These are phyloP conservation scores for Theristicus caerulescens DNA, from an alignment of 2,113 vertebrate genomes.

Conservation along the genomic window DNA sequence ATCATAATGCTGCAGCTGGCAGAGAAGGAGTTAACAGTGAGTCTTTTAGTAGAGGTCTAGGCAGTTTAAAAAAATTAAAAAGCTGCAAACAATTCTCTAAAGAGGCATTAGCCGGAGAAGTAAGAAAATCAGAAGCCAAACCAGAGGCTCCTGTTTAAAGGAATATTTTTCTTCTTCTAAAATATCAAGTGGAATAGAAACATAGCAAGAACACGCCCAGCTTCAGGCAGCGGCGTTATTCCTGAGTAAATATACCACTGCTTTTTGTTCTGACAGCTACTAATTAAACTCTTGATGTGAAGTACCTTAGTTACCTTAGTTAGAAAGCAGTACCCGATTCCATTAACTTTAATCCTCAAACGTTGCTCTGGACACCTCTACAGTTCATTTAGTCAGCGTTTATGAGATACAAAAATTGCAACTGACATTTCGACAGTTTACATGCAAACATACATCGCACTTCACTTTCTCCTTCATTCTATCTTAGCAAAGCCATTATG, in stretches of 20 bases:
- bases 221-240: not conserved
- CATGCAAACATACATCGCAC: not conserved
- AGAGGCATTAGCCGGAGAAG: not conserved
- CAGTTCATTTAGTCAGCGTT: not conserved
- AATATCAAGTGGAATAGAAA: not conserved
- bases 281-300: not conserved
- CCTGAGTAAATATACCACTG: not conserved
- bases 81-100: not conserved
- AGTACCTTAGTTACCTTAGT: not conserved
- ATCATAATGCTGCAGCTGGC: not conserved
- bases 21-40: not conserved
- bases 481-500: not conserved
- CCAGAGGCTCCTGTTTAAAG: not conserved
- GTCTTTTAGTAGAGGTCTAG: not conserved
- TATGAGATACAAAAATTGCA: not conserved
- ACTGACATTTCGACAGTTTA: not conserved
- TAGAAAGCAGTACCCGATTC: not conserved
- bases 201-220: not conserved
- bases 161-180: not conserved
- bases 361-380: not conserved
- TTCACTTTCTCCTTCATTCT: not conserved
- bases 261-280: not conserved
- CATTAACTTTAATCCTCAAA: not conserved
- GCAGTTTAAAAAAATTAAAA: not conserved
- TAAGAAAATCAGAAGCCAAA: not conserved